Percentiles rank a stretch among this genome's conserved stretches.
Conservation (phyloP, 2,888 invertebrate genomes). For the Mimas tiliae region DNA sequence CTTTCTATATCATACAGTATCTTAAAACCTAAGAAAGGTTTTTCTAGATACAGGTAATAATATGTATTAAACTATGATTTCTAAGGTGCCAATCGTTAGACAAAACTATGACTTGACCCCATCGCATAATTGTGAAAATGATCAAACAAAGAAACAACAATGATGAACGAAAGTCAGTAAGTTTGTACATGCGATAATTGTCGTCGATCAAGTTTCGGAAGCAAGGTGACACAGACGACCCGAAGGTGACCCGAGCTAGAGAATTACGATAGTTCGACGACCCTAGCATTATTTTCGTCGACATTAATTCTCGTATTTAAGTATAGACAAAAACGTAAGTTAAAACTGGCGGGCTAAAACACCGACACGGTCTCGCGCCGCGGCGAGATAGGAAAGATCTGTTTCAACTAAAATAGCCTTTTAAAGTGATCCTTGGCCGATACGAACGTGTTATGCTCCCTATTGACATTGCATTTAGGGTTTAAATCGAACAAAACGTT, state of each 20-base stretch:
- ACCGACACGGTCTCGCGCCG: constrained; percentile 13
- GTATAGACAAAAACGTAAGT: constrained; percentile 31
- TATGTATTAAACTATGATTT: too few species aligned
- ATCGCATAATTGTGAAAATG: neutral
- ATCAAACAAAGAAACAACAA: constrained; percentile 48
- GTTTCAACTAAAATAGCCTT: constrained; percentile 28
- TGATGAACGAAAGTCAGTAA: constrained; percentile 66
- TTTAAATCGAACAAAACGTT: constrained; percentile 47
- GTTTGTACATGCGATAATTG: constrained; percentile 65
- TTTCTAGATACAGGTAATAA: too few species aligned
- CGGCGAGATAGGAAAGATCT: constrained; percentile 3
- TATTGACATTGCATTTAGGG: constrained; percentile 41
- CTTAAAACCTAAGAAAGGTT: too few species aligned
- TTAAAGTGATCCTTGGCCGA: constrained; percentile 23
- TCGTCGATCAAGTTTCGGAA: constrained; percentile 76
- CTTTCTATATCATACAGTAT: too few species aligned
- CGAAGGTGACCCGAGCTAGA: constrained; percentile 72
- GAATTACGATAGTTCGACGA: constrained; percentile 68
- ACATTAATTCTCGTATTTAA: constrained; percentile 39
- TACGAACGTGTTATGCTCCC: constrained; percentile 34
- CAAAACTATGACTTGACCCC: too few species aligned
- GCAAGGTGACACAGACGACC: constrained; percentile 79
- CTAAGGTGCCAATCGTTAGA: neutral
- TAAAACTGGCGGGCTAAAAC: constrained; percentile 19
- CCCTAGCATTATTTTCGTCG: constrained; percentile 54